Evolutionary conservation across 1,140 invertebrate species (phyloP).

Genomic region (Monochamus saltuarius): DNA sequence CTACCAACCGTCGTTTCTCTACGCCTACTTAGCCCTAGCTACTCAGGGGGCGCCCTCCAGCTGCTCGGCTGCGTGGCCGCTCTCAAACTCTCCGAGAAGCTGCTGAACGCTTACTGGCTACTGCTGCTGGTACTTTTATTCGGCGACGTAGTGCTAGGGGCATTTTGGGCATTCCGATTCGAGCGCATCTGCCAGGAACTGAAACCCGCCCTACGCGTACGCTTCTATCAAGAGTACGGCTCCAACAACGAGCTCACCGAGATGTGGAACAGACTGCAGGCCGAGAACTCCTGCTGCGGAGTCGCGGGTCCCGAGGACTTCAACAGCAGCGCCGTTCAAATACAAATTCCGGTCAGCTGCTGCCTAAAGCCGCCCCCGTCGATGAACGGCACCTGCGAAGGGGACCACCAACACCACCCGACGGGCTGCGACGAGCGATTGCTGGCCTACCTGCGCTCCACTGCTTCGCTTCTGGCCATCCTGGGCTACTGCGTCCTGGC

Average conservation of each 20-base stretch:
- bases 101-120: conserved; percentile 85
- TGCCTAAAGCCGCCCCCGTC: conserved; percentile 38
- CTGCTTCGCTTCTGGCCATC: conserved; percentile 79
- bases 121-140: conserved; percentile 75
- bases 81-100: conserved; percentile 72
- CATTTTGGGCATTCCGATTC: conserved; percentile 85
- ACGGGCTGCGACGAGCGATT: conserved; percentile 70
- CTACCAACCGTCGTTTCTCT: conserved; percentile 79
- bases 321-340: conserved; percentile 30
- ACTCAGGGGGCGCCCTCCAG: conserved; percentile 69
- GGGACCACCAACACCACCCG: conserved; percentile 24
- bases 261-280: conserved; percentile 79
- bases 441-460: conserved; percentile 71
- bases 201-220: conserved; percentile 61
- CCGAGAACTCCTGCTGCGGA: conserved; percentile 77
- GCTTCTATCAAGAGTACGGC: conserved; percentile 66
- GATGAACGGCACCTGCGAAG: conserved; percentile 14
- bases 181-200: conserved; percentile 68
- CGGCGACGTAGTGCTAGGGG: conserved; percentile 79
- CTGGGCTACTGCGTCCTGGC: conserved; percentile 87
- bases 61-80: conserved; percentile 80
- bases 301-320: conserved; percentile 53
- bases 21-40: conserved; percentile 78
- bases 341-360: conserved; percentile 46
- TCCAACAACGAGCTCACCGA: conserved; percentile 70